These are phyloP conservation scores for Pogonocherus hispidulus DNA, from an alignment of 2,888 invertebrate species.

Conservation along the genomic window DNA sequence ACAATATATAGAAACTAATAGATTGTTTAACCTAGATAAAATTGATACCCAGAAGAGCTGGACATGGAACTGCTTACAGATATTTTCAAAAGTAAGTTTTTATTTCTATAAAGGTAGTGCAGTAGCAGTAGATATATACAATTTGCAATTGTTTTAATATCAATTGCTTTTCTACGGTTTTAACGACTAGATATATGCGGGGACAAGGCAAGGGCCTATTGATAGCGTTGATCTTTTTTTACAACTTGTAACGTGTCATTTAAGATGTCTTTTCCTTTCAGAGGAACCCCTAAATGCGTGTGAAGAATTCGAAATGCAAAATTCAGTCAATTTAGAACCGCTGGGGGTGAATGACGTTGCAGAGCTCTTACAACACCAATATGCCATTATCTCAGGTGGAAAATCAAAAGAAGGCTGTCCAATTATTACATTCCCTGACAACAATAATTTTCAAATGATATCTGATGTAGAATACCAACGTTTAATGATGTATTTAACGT, in stretches of 20 bases:
- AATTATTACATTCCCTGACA: constrained; percentile 94
- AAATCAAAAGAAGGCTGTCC: constrained; percentile 95
- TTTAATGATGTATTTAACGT: constrained; percentile 93
- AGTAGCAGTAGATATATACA: constrained; percentile 1
- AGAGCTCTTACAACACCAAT: constrained; percentile 88
- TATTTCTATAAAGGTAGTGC: constrained; percentile 13
- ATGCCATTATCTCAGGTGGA: constrained; percentile 92
- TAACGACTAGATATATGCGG: background rate
- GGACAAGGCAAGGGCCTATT: background rate
- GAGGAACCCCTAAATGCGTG: constrained; percentile 59
- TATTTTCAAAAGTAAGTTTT: constrained; percentile 25
- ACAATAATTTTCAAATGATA: constrained; percentile 87
- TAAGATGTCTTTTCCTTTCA: constrained; percentile 51
- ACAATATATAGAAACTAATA: background rate
- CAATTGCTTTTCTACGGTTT: background rate
- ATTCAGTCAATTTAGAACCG: constrained; percentile 66
- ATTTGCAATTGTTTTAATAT: background rate
- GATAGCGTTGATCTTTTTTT: background rate
- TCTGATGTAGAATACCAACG: constrained; percentile 91
- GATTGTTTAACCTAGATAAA: constrained; percentile 26
- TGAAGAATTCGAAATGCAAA: constrained; percentile 64
- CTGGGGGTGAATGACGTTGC: constrained; percentile 85
- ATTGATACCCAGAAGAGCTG: constrained; percentile 1
- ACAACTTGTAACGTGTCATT: background rate
- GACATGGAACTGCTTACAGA: constrained; percentile 17